Evolutionary conservation across 37 sponge, comb jelly and placozoan genomes (phyloP), one percentile per base, ranked within the genome.

Genomic region (Spongia lamella): DNA sequence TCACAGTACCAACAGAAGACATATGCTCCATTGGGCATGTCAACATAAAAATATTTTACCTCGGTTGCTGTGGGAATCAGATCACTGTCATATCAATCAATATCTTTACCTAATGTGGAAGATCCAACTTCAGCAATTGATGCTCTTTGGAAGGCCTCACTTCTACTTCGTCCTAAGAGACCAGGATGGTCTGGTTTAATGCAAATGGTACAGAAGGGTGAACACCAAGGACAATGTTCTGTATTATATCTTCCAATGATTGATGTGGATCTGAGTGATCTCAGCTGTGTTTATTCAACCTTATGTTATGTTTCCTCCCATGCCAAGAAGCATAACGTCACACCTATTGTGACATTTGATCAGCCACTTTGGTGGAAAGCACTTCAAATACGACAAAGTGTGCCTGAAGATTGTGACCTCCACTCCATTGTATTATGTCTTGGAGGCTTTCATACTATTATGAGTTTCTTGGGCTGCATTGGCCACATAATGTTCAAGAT

Each of bases 171-270:
- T 16, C 43, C 36, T 24, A 34, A 50, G 22, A 33, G 43, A 37
- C 70, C 70, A 69, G 70, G 70, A 69, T 69, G 70, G 70, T 69
- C 70, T 34, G 70, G 70, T 25, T 50, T 38, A 29, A 69, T 69
- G 53, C 70, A 69, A 69, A 34, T 69, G 50, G 22, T 69, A 39
- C 70, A 39, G 30, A 29, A 38, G 9, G 70, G 70, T 39, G 50
- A 29, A 25, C 70, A 69, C 29, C 50, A 47, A 24, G 70, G 47
- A 9, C 47, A 43, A 43, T 43, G 47, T 43, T 43, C 47, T 43
- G 47, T 43, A 20, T 34, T 43, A 43, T 43, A 43, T 43, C 47
- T 43, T 43, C 47, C 47, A 43, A 43, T 43, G 47, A 43, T 43
- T 43, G 47, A 43, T 43, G 9, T 43, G 47, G 47, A 43, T 43